Evolutionary conservation across 1,140 invertebrate genomes (phyloP), one percentile per base, ranked within the genome.

Genomic region (Brachionus asplanchnoidis): DNA sequence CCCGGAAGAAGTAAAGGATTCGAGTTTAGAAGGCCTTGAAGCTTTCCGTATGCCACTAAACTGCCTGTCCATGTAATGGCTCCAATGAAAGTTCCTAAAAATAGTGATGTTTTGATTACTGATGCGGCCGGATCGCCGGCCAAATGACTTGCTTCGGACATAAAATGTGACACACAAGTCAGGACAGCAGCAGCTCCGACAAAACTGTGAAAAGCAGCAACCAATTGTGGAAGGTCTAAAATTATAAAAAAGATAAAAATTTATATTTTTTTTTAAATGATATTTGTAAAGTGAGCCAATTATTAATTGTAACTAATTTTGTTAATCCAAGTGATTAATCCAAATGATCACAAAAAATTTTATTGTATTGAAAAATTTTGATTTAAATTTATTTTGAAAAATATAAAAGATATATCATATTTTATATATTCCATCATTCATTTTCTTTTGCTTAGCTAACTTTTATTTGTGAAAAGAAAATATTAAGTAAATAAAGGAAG

Each of bases 51-150:
- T n/a, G 95, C 95, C 53, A 96, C 92, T 50, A 96, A 89, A 0
- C 94, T 95, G 2, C 95, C 95, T 87, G 94, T 95, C 90, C 95
- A 95, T 8, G 95, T 96, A 44, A 96, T 85, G 11, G 42, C 85
- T 17, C 95, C 95, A 87, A 97, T 97, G 89, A 94, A 95, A 1
- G 95, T 95, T 6, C 95, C 95, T 5, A 96, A 90, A 90, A 95
- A 96, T 2, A 96, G 91, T 12, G 94, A 93, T 0, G 94, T 94
- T 89, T 95, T 95, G 53, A 95, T 92, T n/a, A 95, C 94, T 87
- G 93, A 93, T 0, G 94, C 89, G 3, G 94, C 93, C 14, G 94
- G 93, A 89, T 95, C 94, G 1, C 93, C 92, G n/a, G 93, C 93
- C 90, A 96, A 94, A 70, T 92, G 92, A 4, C 94, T 92, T 88